phyloP scores from a whole-genome alignment of 1,140 invertebrate species.

The Telenomus remus region DNA sequence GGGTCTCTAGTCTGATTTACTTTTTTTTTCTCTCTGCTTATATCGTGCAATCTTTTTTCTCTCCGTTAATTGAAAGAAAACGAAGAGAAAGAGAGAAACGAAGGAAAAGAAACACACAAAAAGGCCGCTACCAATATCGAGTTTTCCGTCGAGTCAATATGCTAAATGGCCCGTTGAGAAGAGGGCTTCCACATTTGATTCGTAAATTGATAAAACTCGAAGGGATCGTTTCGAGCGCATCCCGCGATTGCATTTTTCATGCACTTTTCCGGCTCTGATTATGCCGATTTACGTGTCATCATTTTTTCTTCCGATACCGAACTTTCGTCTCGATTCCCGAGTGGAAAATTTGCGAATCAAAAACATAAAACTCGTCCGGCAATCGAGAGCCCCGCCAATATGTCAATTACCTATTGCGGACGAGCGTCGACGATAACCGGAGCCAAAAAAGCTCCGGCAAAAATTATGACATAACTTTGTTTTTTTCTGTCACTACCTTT shows the following conservation, averaged over 20 bases:
- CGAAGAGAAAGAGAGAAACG: slow-evolving; percentile 21
- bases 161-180: slow-evolving; percentile 74
- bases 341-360: slow-evolving; percentile 51
- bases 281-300: slow-evolving; percentile 24
- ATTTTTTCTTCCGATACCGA: slow-evolving; percentile 30
- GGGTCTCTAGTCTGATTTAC: too few species aligned
- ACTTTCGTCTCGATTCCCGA: slow-evolving; percentile 28
- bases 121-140: slow-evolving; percentile 59
- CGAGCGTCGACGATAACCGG: slow-evolving; percentile 10
- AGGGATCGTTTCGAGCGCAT: background rate
- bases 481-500: slow-evolving; percentile 28
- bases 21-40: too few species aligned
- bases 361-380: slow-evolving; percentile 28
- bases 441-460: slow-evolving; percentile 4
- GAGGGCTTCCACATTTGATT: slow-evolving; percentile 69
- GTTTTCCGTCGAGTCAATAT: slow-evolving; percentile 69
- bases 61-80: slow-evolving; percentile 33
- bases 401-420: slow-evolving; percentile 30
- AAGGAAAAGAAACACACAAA: slow-evolving; percentile 41
- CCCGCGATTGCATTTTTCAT: slow-evolving; percentile 33
- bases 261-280: slow-evolving; percentile 19
- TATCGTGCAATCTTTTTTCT: slow-evolving; percentile 31
- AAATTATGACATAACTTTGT: slow-evolving; percentile 16
- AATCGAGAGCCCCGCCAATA: slow-evolving; percentile 33
- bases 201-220: slow-evolving; percentile 64